Conservation (phyloP, 2,113 vertebrate genomes). For the Equus przewalskii region DNA sequence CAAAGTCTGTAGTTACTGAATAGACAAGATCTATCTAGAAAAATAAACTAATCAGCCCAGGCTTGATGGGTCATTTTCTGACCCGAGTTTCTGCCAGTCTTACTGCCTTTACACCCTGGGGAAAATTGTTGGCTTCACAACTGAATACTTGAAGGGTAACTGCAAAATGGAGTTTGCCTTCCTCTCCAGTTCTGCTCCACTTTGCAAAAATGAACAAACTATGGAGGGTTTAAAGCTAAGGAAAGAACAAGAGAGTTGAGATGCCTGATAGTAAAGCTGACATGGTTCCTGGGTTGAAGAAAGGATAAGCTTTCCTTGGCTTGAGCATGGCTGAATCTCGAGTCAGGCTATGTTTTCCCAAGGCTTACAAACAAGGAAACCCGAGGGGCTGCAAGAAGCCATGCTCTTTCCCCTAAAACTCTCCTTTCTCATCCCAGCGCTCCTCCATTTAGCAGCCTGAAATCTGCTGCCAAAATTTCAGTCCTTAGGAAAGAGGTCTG, state of each 20-base stretch:
- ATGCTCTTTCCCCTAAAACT: background rate
- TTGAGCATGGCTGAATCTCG: background rate
- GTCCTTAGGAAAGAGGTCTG: background rate
- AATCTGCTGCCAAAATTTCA: background rate
- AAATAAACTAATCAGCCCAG: background rate
- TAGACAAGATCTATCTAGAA: background rate
- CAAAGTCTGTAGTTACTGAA: background rate
- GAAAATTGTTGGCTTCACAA: background rate
- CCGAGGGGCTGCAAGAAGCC: background rate
- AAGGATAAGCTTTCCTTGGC: background rate
- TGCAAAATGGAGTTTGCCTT: background rate
- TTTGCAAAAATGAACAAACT: slow-evolving; percentile 11
- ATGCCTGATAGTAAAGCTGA: background rate
- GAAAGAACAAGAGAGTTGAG: background rate
- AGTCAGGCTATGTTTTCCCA: background rate
- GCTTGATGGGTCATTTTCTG: background rate
- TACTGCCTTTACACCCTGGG: background rate
- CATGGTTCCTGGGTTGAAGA: background rate
- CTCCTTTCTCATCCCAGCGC: accelerated
- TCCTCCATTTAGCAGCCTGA: background rate
- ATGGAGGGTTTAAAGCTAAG: background rate
- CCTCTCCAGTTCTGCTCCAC: background rate
- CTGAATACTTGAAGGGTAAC: background rate
- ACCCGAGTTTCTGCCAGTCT: background rate
- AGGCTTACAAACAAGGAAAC: background rate